Base-by-base conservation (phyloP, 2,888 invertebrate species). In the Oxytorus armatus region DNA sequence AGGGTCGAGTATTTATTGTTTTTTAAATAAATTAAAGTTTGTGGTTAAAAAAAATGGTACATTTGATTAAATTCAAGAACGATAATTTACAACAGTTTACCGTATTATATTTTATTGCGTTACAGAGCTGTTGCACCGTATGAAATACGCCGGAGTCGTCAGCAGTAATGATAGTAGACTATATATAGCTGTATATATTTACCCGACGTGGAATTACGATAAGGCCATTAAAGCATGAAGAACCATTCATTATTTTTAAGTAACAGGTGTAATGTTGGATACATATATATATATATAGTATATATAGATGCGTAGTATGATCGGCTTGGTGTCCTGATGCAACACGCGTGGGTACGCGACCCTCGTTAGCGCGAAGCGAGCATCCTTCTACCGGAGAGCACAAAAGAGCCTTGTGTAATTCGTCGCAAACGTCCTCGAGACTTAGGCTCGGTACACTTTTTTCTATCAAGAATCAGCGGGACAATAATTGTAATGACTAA, bases 281-380 rank as follows among this genome's bases (percentile, higher is more conserved):
- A 16, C 29, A 39, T 39, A 25, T 39, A 25, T 33, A 14, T 53
- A 63, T 63, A 49, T 36, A 59, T 59, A 49, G n/a, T 59, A 25
- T 49, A 49, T 72, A 49, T 16, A 21, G 3, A 23, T 23, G 44
- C 57, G 55, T 55, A 39, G 59, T 61, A 55, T 44, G 61, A 36
- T 51, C 69, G 66, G 51, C 79, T 69, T 77, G 42, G 81, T 74
- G 68, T 82, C 73, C 25, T 59, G 69, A 44, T 51, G 44, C n/a
- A 74, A 69, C 49, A 81, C 78, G 78, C 82, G 83, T 83, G 83
- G 82, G 83, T 83, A 82, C 81, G 81, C 76, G 76, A 77, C 79
- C 79, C 82, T 84, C 82, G 83, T 84, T 82, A 84, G 82, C 53
- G 78, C 73, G 57, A 81, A 36, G 42, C 53, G 47, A 70, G 75